Conservation (phyloP, 2,888 invertebrate genomes). For the Drosophila fungiperda region DNA sequence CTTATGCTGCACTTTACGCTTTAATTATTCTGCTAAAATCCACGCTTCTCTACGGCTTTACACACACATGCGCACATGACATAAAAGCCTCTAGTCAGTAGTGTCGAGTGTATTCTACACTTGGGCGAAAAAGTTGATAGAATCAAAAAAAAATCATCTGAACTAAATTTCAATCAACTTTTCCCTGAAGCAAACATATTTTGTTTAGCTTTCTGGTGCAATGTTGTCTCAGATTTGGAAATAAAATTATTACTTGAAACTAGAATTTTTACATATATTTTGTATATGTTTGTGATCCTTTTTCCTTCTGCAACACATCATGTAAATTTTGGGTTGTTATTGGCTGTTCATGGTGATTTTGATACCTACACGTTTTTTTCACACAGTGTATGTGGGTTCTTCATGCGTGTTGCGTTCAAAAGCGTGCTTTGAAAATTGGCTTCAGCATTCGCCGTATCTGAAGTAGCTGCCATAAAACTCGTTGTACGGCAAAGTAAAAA, state of each 20-base stretch:
- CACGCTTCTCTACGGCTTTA: constrained; percentile 63
- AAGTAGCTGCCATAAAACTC: constrained; percentile 37
- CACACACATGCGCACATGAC: constrained; percentile 19
- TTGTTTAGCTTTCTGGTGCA: neutral
- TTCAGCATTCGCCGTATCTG: constrained; percentile 32
- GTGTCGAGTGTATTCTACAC: constrained; percentile 1
- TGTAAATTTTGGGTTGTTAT: neutral
- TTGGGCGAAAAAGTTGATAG: neutral
- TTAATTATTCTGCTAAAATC: constrained; percentile 75
- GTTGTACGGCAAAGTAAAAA: constrained; percentile 13
- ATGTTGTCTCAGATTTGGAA: neutral
- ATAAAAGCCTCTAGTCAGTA: constrained; percentile 8
- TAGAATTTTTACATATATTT: neutral
- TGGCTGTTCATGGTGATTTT: neutral
- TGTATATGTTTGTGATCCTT: neutral
- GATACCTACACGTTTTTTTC: neutral
- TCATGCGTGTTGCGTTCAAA: constrained; percentile 64
- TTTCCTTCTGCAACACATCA: neutral
- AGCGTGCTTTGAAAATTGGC: constrained; percentile 66
- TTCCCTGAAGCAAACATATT: neutral
- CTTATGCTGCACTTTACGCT: constrained; percentile 71
- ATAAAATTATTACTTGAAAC: neutral
- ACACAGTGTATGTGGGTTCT: constrained; percentile 21
- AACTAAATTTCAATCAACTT: neutral
- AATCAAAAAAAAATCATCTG: neutral